Conservation (phyloP, 1,140 invertebrate species). For the Galleria mellonella region DNA sequence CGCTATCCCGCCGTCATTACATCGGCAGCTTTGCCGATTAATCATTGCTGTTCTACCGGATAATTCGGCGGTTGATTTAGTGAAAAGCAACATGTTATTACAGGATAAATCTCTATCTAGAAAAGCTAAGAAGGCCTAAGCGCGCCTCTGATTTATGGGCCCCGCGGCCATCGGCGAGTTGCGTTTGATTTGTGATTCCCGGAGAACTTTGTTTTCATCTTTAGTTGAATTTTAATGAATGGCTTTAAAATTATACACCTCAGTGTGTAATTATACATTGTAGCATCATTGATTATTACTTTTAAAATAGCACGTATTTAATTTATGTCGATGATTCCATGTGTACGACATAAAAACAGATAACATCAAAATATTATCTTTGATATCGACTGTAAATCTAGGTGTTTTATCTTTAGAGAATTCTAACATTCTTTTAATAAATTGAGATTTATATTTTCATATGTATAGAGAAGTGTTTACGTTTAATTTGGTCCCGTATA, state of each 20-base stretch:
- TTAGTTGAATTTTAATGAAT: conserved; percentile 71
- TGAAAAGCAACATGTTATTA: conserved; percentile 73
- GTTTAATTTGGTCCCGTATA: background rate
- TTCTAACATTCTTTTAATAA: no score
- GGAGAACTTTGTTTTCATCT: conserved; percentile 55
- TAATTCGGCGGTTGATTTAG: conserved; percentile 72
- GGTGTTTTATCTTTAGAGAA: no score
- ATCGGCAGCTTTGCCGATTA: conserved; percentile 56
- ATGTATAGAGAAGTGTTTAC: no score
- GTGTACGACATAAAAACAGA: conserved; percentile 1
- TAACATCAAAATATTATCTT: conserved; percentile 3
- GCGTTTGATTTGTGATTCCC: conserved; percentile 63
- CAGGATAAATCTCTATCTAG: conserved; percentile 73
- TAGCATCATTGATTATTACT: conserved; percentile 57
- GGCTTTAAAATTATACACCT: conserved; percentile 59
- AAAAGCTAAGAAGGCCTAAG: conserved; percentile 72
- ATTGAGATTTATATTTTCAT: no score
- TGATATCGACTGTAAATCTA: background rate
- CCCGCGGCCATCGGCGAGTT: conserved; percentile 51
- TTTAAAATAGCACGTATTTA: conserved; percentile 35
- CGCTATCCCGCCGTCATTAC: conserved; percentile 45
- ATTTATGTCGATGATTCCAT: conserved; percentile 16
- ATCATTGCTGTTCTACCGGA: conserved; percentile 69
- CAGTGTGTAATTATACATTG: conserved; percentile 51
- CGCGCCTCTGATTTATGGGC: conserved; percentile 61